Percentiles rank a stretch among this genome's conserved stretches.
These are phyloP conservation scores for Philaethria dido DNA, from an alignment of 2,888 invertebrate species.

Conservation along the genomic window DNA sequence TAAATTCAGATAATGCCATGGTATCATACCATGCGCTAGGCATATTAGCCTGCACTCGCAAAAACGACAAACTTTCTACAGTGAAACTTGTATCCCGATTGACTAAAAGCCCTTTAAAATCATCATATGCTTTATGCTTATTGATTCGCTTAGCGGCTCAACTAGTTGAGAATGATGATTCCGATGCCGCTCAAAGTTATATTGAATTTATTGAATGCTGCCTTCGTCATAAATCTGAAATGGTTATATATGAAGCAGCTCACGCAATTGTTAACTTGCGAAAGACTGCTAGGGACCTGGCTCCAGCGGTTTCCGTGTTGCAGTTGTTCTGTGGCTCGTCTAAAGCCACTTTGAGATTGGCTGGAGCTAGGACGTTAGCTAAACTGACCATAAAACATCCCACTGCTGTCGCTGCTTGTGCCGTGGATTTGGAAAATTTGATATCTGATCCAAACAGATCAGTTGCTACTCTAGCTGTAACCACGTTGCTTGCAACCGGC, in stretches of 20 bases:
- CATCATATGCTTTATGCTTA: conserved; percentile 97
- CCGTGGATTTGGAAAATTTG: conserved; percentile 98
- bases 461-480: conserved; percentile 99
- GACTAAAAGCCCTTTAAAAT: conserved; percentile 92
- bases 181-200: conserved; percentile 88
- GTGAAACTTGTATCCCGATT: conserved; percentile 97
- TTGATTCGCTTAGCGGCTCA: conserved; percentile 97
- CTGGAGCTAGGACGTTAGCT: conserved; percentile 98
- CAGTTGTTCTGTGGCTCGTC: conserved; percentile 99
- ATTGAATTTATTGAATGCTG: conserved; percentile 97
- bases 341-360: conserved; percentile 96
- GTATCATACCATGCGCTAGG: conserved; percentile 99
- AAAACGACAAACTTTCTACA: conserved; percentile 97
- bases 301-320: conserved; percentile 97
- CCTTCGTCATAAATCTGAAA: conserved; percentile 98
- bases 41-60: conserved; percentile 96
- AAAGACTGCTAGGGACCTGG: conserved; percentile 93
- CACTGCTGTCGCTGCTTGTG: conserved; percentile 98
- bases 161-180: conserved; percentile 94
- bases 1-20: conserved; percentile 88
- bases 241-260: conserved; percentile 99
- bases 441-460: conserved; percentile 99
- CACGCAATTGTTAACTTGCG: conserved; percentile 97
- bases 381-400: conserved; percentile 98
- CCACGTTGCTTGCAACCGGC: conserved; percentile 98